Conservation (phyloP, 2,888 invertebrate species). For the Charanyca ferruginea region DNA sequence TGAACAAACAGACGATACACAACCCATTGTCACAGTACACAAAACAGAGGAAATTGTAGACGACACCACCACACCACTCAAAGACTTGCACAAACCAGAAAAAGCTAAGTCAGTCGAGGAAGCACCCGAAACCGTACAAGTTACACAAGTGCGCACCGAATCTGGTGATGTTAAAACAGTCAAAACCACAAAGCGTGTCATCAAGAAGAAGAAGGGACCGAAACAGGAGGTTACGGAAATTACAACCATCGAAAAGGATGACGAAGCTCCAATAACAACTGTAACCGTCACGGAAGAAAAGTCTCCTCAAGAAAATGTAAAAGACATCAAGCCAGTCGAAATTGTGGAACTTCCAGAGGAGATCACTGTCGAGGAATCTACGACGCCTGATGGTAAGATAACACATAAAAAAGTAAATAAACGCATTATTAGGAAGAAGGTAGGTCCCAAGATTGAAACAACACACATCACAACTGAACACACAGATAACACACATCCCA, state of each 20-base stretch:
- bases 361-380: conserved; percentile 54
- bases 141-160: no score
- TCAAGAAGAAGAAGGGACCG: no score
- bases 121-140: no score
- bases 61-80: conserved; percentile 49
- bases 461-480: no score
- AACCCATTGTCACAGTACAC: conserved; percentile 79
- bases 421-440: conserved; percentile 30
- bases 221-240: no score
- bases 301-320: conserved; percentile 42
- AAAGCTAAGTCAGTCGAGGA: conserved; percentile 33
- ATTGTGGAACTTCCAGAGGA: conserved; percentile 68
- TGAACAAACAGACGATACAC: conserved; percentile 56
- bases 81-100: conserved; percentile 56
- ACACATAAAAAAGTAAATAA: conserved; percentile 60
- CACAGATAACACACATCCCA: no score
- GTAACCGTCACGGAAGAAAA: no score
- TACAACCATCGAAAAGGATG: no score
- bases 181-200: no score
- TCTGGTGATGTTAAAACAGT: no score
- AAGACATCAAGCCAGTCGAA: conserved; percentile 40
- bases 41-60: conserved; percentile 70
- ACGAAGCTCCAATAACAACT: no score
- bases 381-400: conserved; percentile 70
- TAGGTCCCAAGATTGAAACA: no score